Conservation (phyloP, 2,113 vertebrate species). For the Tor tambroides region DNA sequence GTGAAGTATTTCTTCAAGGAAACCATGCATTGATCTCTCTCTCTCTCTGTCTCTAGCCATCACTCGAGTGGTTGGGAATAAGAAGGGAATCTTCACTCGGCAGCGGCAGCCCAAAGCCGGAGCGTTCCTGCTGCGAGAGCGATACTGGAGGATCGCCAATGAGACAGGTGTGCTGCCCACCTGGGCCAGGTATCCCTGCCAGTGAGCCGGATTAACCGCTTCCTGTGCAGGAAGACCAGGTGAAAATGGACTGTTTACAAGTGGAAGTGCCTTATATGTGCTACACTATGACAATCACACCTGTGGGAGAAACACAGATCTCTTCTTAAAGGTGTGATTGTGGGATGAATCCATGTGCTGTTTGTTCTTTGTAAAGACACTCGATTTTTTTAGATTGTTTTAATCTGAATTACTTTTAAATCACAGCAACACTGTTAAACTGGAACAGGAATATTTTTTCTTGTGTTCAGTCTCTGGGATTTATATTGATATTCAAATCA, state of each 20-base stretch:
- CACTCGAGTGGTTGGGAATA: slow-evolving; percentile 86
- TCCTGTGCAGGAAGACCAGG: not conserved
- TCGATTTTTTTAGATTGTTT: not conserved
- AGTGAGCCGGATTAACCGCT: slow-evolving; percentile 50
- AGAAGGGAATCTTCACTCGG: slow-evolving; percentile 93
- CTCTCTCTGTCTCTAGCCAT: slow-evolving; percentile 69
- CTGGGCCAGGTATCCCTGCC: slow-evolving; percentile 74
- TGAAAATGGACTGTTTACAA: not conserved
- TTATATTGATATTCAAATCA: not conserved
- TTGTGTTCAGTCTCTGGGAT: not conserved
- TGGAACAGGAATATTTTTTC: not conserved
- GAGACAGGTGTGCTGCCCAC: slow-evolving; percentile 77
- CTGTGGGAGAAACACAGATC: too few species aligned
- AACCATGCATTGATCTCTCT: not conserved
- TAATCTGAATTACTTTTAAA: not conserved
- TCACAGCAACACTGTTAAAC: not conserved
- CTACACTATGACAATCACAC: not conserved
- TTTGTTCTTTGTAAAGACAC: not conserved
- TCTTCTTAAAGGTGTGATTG: not conserved
- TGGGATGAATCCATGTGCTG: not conserved
- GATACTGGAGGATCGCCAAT: slow-evolving; percentile 94
- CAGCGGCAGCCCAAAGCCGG: slow-evolving; percentile 91
- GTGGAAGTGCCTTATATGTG: not conserved
- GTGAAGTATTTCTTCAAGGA: not conserved
- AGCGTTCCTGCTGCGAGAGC: slow-evolving; percentile 86